These are phyloP conservation scores for Tragopan temminckii DNA, from an alignment of 2,797 vertebrate genomes.

Conservation along the genomic window DNA sequence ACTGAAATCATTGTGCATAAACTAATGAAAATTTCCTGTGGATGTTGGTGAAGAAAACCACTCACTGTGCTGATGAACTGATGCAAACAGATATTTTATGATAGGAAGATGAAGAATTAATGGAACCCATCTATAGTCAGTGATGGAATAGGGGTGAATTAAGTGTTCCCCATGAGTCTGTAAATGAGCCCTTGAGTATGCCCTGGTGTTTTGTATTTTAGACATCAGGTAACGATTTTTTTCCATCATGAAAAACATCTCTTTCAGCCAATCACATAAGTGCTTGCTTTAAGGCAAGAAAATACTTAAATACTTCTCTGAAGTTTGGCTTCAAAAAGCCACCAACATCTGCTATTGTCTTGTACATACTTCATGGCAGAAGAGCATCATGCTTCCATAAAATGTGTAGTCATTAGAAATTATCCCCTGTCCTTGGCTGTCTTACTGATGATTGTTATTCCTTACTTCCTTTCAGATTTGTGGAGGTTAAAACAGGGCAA, in stretches of 20 bases:
- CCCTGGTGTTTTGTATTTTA: background rate
- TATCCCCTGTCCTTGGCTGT: background rate
- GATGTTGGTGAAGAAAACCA: conserved; percentile 25
- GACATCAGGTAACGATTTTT: background rate
- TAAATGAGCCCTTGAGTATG: background rate
- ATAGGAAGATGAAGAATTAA: conserved; percentile 44
- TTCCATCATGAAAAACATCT: background rate
- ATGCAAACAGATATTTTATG: conserved; percentile 44
- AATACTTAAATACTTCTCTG: background rate
- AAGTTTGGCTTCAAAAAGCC: background rate
- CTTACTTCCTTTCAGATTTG: background rate
- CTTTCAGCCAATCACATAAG: background rate
- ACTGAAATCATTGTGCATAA: conserved; percentile 62
- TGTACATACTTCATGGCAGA: background rate
- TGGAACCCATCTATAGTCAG: background rate
- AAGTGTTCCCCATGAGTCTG: background rate
- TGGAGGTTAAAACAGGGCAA: background rate
- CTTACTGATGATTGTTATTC: background rate
- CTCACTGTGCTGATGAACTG: conserved; percentile 50
- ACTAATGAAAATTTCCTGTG: conserved; percentile 72
- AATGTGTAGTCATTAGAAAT: background rate
- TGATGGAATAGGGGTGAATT: background rate
- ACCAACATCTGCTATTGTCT: background rate
- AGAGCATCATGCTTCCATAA: background rate
- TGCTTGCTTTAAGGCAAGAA: background rate